Base-by-base conservation (phyloP, 2,888 invertebrate genomes). In the Machimus rusticus region DNA sequence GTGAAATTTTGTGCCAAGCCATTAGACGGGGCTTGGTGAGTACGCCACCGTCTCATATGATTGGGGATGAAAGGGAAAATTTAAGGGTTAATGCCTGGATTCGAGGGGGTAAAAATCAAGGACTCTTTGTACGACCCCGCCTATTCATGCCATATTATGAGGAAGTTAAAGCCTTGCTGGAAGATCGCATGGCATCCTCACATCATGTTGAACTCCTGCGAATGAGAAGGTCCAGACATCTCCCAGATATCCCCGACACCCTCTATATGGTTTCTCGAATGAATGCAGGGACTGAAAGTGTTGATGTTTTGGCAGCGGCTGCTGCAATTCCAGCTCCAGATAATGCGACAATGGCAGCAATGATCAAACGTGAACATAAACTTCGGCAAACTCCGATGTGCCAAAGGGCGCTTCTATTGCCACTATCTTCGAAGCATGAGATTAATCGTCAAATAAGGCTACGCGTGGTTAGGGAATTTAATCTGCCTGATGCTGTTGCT, bases 81-180 rank as follows among this genome's bases (percentile, higher is more conserved):
- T 91, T 95, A 77, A 93, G 95, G 84, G 94, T 95, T 89, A 96
- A 95, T 91, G 97, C 97, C 66, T 97, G 97, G 97, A 96, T 97
- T 89, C 95, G 96, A 28, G 95, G 96, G 84, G 95, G 95, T 16
- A 95, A 95, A 90, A 94, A 94, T 90, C 95, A 95, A 90, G 96
- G 96, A 87, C 93, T 96, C 14, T 95, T 95, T 91, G 95, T 97
- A 6, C 95, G 98, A 89, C 98, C 99, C 84, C 94, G 99, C 76
- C 95, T 98, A 89, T 99, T 98, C 93, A 96, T 97, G 94, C 98
- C 99, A 57, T 98, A 98, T 92, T 97, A 97, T 90, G 98, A 99
- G 92, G 99, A 98, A 94, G 95, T 98, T 14, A 98, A 98, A 94
- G 95, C 95, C 87, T 93, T 98, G 90, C 94, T 98, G 85, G 97